phyloP scores from a whole-genome alignment of 2,113 vertebrate species.

The Gasterosteus nipponicus region DNA sequence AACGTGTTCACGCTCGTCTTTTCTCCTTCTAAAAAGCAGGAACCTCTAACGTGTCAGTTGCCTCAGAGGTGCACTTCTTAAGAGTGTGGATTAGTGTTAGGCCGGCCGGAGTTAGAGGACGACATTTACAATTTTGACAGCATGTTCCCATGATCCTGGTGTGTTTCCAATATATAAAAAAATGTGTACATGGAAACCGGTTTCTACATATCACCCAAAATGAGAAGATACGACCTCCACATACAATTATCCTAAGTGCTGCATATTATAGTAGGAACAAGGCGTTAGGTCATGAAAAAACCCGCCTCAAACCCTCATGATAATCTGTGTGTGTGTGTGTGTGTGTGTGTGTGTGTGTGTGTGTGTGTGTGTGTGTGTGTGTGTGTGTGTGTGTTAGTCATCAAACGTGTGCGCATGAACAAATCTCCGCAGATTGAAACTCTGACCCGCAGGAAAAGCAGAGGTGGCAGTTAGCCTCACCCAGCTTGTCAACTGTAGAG shows the following conservation, averaged over 20 bases:
- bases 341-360: not conserved
- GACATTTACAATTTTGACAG: not conserved
- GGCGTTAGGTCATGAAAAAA: not conserved
- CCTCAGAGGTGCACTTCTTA: not conserved
- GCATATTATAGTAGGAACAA: not conserved
- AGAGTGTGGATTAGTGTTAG: not conserved
- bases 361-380: not conserved
- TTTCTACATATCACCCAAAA: not conserved
- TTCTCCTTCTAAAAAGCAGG: not conserved
- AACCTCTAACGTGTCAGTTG: not conserved
- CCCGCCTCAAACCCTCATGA: not conserved
- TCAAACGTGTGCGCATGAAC: not conserved
- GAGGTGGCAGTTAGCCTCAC: constrained; percentile 53
- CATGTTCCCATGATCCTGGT: not conserved
- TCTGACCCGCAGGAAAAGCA: constrained; percentile 12
- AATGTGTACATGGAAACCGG: not conserved
- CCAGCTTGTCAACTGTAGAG: constrained; percentile 49
- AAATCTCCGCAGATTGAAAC: constrained; percentile 19
- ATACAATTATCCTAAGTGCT: not conserved
- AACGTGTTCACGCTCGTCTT: not conserved
- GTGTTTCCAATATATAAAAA: not conserved
- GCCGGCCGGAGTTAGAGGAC: not conserved
- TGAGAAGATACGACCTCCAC: not conserved
- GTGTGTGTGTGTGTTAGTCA: not conserved
- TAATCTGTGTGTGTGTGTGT: not conserved